These are phyloP conservation scores for Oenanthe oenanthe DNA, from an alignment of 2,113 vertebrate species.

Conservation along the genomic window DNA sequence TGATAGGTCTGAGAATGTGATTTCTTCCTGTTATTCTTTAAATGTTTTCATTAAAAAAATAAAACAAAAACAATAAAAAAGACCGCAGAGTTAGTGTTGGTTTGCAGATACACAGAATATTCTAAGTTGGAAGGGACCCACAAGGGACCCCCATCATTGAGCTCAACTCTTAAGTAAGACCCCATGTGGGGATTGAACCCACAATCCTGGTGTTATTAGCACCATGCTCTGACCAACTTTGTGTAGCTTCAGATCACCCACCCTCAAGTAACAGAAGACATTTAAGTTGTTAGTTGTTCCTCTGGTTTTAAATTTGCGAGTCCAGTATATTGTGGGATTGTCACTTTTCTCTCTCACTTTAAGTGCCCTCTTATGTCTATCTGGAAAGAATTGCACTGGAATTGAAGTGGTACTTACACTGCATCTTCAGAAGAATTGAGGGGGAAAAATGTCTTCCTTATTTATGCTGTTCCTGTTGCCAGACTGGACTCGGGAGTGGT, in stretches of 20 bases:
- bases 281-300: background rate
- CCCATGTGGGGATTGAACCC: background rate
- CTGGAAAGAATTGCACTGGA: background rate
- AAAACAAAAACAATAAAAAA: too few species aligned
- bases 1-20: background rate
- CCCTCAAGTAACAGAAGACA: background rate
- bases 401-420: background rate
- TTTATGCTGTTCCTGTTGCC: background rate
- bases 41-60: background rate
- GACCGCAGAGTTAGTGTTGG: background rate
- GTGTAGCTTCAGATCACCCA: background rate
- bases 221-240: fast-evolving
- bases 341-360: background rate
- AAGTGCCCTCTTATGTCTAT: background rate
- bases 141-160: background rate
- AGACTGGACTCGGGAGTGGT: background rate
- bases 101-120: background rate
- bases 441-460: background rate
- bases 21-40: background rate
- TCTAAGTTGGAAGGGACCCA: background rate
- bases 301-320: background rate
- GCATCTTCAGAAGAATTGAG: background rate
- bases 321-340: background rate
- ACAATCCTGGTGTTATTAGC: background rate
- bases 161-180: background rate